Evolutionary conservation across 2,113 vertebrate species (phyloP).

Genomic region (Phocoena phocoena): DNA sequence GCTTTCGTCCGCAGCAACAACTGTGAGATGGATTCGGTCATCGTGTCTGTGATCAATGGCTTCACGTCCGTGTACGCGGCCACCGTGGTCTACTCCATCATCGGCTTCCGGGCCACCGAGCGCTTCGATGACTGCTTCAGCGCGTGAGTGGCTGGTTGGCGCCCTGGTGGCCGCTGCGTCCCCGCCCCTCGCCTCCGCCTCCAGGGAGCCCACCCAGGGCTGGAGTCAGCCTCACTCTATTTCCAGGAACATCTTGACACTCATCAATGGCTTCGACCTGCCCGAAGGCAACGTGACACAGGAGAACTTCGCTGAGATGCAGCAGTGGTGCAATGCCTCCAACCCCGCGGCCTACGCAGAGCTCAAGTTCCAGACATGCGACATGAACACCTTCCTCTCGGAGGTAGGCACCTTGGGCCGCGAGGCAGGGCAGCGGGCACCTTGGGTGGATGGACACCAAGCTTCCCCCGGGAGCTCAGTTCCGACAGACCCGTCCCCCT

Average conservation of each 20-base stretch:
- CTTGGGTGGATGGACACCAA: rapidly evolving
- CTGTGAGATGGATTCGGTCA: slow-evolving; percentile 93
- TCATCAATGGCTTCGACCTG: slow-evolving; percentile 87
- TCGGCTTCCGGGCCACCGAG: slow-evolving; percentile 95
- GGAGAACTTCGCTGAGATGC: slow-evolving; percentile 82
- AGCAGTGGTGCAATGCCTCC: slow-evolving; percentile 72
- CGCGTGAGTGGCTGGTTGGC: slow-evolving; percentile 78
- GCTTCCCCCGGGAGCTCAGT: background rate
- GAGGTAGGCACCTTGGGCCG: slow-evolving; percentile 75
- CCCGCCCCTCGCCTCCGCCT: background rate
- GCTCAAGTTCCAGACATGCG: slow-evolving; percentile 83
- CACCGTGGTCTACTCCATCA: slow-evolving; percentile 96
- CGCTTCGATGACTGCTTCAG: slow-evolving; percentile 90
- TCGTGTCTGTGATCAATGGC: slow-evolving; percentile 95
- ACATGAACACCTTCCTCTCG: slow-evolving; percentile 82
- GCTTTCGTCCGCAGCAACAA: slow-evolving; percentile 88
- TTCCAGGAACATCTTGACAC: slow-evolving; percentile 87
- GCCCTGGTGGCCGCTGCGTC: background rate
- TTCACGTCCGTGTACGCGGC: slow-evolving; percentile 95
- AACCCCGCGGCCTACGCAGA: background rate
- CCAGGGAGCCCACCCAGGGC: rapidly evolving
- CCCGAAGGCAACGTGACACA: slow-evolving; percentile 84
- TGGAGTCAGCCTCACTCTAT: background rate
- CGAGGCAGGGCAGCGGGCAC: rapidly evolving
- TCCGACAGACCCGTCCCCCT: background rate